Conservation (phyloP, 2,113 vertebrate species). For the Oriolus oriolus region DNA sequence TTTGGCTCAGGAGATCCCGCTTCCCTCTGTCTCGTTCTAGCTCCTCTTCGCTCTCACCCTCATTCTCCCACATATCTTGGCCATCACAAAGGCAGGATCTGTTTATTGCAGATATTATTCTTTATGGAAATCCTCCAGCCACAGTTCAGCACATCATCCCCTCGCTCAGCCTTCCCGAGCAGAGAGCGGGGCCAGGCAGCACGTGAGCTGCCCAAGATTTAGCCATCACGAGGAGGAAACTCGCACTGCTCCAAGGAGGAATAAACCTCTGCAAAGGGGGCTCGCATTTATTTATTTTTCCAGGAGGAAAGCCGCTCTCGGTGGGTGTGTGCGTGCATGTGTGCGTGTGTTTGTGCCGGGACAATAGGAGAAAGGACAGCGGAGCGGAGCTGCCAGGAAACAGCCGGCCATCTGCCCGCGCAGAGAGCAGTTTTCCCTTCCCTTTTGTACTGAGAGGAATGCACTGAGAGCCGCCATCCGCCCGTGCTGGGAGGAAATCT, state of each 20-base stretch:
- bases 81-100: not conserved
- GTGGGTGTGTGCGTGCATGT: not conserved
- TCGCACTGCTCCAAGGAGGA: not conserved
- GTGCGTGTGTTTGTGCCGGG: not conserved
- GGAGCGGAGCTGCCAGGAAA: constrained; percentile 35
- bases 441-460: constrained; percentile 23
- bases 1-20: accelerated
- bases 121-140: not conserved
- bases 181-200: not conserved
- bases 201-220: not conserved
- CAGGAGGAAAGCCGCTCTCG: not conserved
- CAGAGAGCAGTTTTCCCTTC: not conserved
- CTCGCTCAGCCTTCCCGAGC: not conserved
- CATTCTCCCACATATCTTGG: accelerated
- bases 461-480: constrained; percentile 15
- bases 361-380: constrained; percentile 35
- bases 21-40: not conserved
- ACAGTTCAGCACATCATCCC: not conserved
- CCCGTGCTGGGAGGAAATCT: constrained; percentile 50
- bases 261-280: not conserved
- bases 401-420: not conserved
- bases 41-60: not conserved
- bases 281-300: constrained; percentile 22
- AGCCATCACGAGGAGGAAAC: not conserved
- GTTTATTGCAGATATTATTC: not conserved